These are phyloP conservation scores for Gasteruption jaculator DNA, from an alignment of 2,888 invertebrate species.

Conservation along the genomic window DNA sequence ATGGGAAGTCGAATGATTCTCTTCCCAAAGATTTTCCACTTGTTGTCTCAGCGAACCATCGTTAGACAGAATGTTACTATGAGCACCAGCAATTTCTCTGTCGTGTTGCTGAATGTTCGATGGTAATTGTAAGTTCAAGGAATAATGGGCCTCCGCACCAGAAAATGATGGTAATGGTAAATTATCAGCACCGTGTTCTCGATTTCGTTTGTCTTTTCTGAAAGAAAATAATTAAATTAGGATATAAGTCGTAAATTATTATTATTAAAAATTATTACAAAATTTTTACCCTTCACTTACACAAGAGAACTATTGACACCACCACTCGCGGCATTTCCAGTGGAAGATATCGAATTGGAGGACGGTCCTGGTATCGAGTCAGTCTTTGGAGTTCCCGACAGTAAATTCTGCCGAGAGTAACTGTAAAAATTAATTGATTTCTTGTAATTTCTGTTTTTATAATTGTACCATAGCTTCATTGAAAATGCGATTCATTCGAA, in stretches of 20 bases:
- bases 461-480: no score
- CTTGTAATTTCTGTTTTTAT: no score
- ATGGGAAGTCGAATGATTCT: conserved; percentile 33
- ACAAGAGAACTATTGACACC: conserved; percentile 32
- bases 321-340: conserved; percentile 30
- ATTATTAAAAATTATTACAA: background rate
- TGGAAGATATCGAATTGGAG: conserved; percentile 29
- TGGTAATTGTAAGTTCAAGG: conserved; percentile 37
- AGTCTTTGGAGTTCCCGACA: conserved; percentile 67
- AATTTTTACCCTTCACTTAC: conserved; percentile 22
- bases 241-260: background rate
- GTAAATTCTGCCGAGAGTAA: conserved; percentile 83
- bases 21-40: conserved; percentile 42
- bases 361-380: conserved; percentile 29
- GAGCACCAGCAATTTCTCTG: conserved; percentile 28
- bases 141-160: conserved; percentile 38
- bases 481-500: no score
- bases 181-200: conserved; percentile 39
- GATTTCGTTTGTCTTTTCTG: conserved; percentile 43
- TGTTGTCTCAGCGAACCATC: conserved; percentile 35
- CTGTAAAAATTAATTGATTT: no score
- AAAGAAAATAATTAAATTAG: conserved; percentile 5
- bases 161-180: conserved; percentile 30
- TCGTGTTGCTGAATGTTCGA: conserved; percentile 38
- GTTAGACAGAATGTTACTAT: conserved; percentile 36